Evolutionary conservation across 2,113 vertebrate genomes (phyloP).

Genomic region (Antennarius striatus): DNA sequence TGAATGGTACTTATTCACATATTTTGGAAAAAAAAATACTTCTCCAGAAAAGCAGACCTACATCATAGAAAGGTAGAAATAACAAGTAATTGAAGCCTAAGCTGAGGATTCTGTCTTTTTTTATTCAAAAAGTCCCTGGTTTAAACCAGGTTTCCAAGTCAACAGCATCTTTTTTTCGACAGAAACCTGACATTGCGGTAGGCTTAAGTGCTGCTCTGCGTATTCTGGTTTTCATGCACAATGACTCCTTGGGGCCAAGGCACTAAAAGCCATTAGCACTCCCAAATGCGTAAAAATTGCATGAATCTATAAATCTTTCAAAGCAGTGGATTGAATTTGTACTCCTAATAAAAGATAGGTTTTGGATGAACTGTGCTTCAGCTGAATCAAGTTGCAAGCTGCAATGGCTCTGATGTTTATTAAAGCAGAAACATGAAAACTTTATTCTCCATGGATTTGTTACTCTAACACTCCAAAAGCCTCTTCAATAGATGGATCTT

Average conservation of each 20-base stretch:
- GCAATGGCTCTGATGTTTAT: conserved; percentile 81
- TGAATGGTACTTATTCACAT: too few species aligned
- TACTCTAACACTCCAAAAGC: conserved; percentile 67
- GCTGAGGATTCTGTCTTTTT: conserved; percentile 42
- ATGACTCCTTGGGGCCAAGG: conserved; percentile 80
- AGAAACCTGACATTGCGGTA: conserved; percentile 74
- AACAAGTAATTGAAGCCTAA: conserved; percentile 18
- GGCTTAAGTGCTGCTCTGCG: conserved; percentile 76
- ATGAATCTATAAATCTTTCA: conserved; percentile 94
- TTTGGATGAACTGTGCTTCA: conserved; percentile 76
- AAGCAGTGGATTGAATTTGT: conserved; percentile 79
- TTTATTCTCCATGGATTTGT: conserved; percentile 76
- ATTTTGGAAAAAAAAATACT: not conserved
- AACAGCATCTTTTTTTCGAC: conserved; percentile 68
- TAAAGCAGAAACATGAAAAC: conserved; percentile 80
- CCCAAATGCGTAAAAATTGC: conserved; percentile 89
- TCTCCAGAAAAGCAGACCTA: conserved; percentile 10
- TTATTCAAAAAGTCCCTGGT: conserved; percentile 38
- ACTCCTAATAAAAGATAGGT: conserved; percentile 79
- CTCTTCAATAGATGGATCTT: conserved; percentile 60
- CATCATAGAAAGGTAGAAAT: conserved; percentile 31
- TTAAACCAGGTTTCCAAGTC: conserved; percentile 50
- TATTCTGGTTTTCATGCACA: conserved; percentile 82
- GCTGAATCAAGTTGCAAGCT: conserved; percentile 61
- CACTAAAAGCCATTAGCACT: conserved; percentile 89